Conservation (phyloP, 2,797 vertebrate genomes). For the Serranus cabrilla region DNA sequence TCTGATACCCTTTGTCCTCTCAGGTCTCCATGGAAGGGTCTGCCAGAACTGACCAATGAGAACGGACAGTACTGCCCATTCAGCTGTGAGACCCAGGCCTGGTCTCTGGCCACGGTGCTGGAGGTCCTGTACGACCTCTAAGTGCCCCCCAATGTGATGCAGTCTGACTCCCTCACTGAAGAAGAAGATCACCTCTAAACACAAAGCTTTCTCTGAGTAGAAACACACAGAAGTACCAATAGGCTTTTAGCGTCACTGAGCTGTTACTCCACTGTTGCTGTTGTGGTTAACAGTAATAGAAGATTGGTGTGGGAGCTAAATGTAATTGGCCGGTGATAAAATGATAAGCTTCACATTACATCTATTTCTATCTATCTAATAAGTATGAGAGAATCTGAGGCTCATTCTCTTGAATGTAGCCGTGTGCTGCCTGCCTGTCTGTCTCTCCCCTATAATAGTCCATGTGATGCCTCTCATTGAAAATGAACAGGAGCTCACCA, state of each 20-base stretch:
- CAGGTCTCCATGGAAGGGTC: constrained; percentile 97
- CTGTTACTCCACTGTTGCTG: neutral
- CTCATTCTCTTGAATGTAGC: neutral
- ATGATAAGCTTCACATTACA: neutral
- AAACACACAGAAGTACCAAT: neutral
- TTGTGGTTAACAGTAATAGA: neutral
- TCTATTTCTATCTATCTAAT: neutral
- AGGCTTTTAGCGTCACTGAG: neutral
- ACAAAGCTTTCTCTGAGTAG: neutral
- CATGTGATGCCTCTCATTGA: neutral
- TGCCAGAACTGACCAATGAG: constrained; percentile 97
- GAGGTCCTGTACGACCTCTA: constrained; percentile 93
- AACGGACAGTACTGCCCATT: constrained; percentile 94
- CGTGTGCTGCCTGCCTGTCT: no score
- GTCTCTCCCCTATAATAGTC: no score
- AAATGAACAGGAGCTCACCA: neutral
- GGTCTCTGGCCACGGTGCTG: constrained; percentile 92
- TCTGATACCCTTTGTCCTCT: neutral
- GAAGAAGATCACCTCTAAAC: neutral
- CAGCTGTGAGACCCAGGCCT: constrained; percentile 97
- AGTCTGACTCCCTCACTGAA: constrained; percentile 1
- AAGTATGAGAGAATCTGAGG: neutral
- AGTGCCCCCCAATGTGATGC: neutral
- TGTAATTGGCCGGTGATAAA: neutral
- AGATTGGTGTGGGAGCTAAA: no score